These are phyloP conservation scores for Agrotis puta DNA, from an alignment of 2,888 invertebrate species.

Conservation along the genomic window DNA sequence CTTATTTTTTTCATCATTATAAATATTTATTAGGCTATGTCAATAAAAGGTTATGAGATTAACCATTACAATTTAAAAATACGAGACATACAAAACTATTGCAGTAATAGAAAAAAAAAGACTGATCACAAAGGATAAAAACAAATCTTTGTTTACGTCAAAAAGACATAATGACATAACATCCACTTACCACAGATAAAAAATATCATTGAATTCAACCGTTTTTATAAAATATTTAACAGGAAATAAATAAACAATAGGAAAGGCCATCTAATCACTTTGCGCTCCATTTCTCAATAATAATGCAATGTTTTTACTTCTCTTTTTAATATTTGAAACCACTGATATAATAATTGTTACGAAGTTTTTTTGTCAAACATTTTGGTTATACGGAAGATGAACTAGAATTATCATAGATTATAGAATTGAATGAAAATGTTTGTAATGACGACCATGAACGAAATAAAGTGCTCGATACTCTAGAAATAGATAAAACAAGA, in stretches of 20 bases:
- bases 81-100: background rate
- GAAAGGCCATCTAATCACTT: slow-evolving; percentile 36
- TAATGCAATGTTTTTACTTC: slow-evolving; percentile 39
- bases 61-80: too few species aligned
- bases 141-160: background rate
- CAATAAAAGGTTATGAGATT: too few species aligned
- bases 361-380: slow-evolving; percentile 19
- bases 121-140: background rate
- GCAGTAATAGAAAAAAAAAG: background rate
- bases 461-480: background rate
- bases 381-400: slow-evolving; percentile 1
- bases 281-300: slow-evolving; percentile 39
- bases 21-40: too few species aligned
- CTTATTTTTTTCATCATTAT: too few species aligned
- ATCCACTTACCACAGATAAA: slow-evolving; percentile 3
- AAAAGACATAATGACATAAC: slow-evolving; percentile 28
- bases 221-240: slow-evolving; percentile 33
- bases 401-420: background rate
- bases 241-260: slow-evolving; percentile 45
- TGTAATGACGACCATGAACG: background rate
- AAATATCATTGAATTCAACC: slow-evolving; percentile 39
- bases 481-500: background rate
- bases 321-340: slow-evolving; percentile 20
- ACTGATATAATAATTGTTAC: background rate
- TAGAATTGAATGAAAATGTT: background rate